Evolutionary conservation across 2,888 invertebrate species (phyloP), one percentile per base, ranked within the genome.

Genomic region (Drosophila diplacantha): DNA sequence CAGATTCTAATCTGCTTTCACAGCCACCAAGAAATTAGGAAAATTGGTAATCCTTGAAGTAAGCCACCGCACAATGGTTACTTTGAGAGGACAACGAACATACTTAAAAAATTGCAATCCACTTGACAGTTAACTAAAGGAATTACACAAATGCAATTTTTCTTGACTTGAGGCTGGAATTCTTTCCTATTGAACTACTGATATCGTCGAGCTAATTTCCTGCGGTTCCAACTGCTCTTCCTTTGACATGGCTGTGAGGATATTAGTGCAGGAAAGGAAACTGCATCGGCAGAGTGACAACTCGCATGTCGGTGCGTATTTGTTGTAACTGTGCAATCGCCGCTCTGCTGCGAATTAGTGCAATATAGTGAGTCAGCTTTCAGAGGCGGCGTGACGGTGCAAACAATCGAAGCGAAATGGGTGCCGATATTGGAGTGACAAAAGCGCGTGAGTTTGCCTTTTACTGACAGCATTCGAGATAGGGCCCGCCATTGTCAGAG

Each of bases 321-420:
- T 24, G 41, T 24, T 24, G n/a, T 5, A 24, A 12, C 14, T 39
- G 3, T 22, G 12, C 39, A 8, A n/a, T 41, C 41, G 22, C n/a
- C 3, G 24, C n/a, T 26, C 16, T 43, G 11, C 22, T n/a, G 12
- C 31, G 22, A 32, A 52, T 11, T 29, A 44, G 20, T 52, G 39
- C 39, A 52, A 35, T 18, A 43, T 22, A 54, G 9, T 32, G 58
- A 43, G 41, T 35, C 44, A 44, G 44, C 24, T 31, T 9, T 34
- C 24, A n/a, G 22, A 12, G 20, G 60, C 22, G 16, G 51, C n/a
- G 37, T 58, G 51, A 24, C 44, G 35, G 16, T 16, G 26, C 44
- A 51, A 26, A 59, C 44, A 43, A 31, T 43, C 35, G 61, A 35
- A 29, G 39, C 20, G 22, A 52, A 43, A 37, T 47, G 18, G n/a